These are phyloP conservation scores for Hipposideros larvatus DNA, from an alignment of 2,797 vertebrate genomes.

Conservation along the genomic window DNA sequence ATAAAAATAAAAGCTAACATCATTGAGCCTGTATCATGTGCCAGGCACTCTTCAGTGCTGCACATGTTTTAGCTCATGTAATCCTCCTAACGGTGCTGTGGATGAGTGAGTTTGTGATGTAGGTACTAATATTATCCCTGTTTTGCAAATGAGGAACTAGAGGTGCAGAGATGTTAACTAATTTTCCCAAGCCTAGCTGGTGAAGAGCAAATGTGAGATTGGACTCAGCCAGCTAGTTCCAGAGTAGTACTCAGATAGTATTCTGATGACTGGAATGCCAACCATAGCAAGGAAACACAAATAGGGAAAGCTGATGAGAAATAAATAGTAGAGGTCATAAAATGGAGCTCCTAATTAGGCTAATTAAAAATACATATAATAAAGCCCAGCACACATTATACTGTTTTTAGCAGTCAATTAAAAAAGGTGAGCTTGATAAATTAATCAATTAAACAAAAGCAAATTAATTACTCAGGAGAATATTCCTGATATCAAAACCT, in stretches of 20 bases:
- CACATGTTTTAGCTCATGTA: neutral
- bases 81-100: neutral
- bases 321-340: neutral
- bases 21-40: neutral
- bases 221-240: neutral
- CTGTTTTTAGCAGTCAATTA: neutral
- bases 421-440: constrained; percentile 7
- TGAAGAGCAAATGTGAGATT: neutral
- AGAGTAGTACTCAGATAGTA: neutral
- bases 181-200: neutral
- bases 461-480: neutral
- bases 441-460: constrained; percentile 18
- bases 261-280: neutral
- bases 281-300: neutral
- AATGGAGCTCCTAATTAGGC: neutral
- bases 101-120: neutral
- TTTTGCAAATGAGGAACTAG: neutral
- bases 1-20: constrained; percentile 43
- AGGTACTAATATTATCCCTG: neutral
- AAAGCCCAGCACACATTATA: neutral
- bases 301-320: neutral
- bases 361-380: neutral
- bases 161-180: neutral
- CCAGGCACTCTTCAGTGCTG: neutral
- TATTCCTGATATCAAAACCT: neutral